Base-by-base conservation (phyloP, 2,797 vertebrate genomes). In the Anguilla obscura region DNA sequence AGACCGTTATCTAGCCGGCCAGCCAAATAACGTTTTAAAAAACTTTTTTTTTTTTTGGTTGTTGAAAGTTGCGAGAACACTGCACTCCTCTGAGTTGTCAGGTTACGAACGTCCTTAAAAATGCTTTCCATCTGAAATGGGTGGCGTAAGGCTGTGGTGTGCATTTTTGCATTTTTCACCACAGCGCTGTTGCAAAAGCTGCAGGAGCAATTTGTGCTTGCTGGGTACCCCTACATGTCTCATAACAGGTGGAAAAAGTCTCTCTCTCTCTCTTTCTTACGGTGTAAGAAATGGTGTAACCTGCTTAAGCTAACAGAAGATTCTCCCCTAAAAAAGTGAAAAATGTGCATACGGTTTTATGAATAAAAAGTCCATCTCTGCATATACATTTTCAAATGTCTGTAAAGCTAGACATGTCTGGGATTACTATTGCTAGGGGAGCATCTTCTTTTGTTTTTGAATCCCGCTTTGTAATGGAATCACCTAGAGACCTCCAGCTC, bases 401-500 rank as follows among this genome's bases (percentile, higher is more conserved):
- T 24, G 45, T 50, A 36, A 76, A 40, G 14, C 33, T 40, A 40
- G 16, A 76, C 18, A 76, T 76, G 16, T 18, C 33, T 76, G 74
- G 74, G 12, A 82, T 82, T 82, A 50, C 21, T 48, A n/a, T 82
- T 50, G 16, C 45, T 82, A 8, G 24, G 79, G 79, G 79, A 82
- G 45, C 69, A 10, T 74, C 69, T 74, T 30, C 10, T 74, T 74
- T 74, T 74, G 30, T 84, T 21, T 60, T 27, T 63, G 45, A 58
- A 66, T 69, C 36, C 45, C 52, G 45, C 80, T 52, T 84, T 87
- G 48, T 54, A 71, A 85, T 54, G 33, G 71, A 79, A 88, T 79
- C 52, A 85, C 84, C 84, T 50, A 60, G 84, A 88, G 87, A 85
- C 56, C 9, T 86, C 58, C 33, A 86, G 60, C 85, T 86, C 85